Evolutionary conservation across 1,140 invertebrate species (phyloP), one percentile per base, ranked within the genome.

Genomic region (Diprion similis): DNA sequence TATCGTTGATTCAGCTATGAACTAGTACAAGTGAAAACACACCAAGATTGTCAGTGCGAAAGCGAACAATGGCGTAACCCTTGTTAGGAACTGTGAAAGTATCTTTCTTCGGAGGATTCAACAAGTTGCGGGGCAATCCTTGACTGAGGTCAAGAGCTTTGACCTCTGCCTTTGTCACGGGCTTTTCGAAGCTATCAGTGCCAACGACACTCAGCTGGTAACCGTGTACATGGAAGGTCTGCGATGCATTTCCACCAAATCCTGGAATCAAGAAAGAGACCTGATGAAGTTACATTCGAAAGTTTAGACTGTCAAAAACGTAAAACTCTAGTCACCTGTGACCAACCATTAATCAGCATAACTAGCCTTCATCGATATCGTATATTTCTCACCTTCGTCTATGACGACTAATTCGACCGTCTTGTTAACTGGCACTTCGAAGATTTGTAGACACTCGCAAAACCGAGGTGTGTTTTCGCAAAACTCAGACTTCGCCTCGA

Each of bases 111-210:
- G 75, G 72, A 8, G 80, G 78, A 75, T 80, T 75, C 10, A 82
- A 65, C 8, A 89, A 76, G 75, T 89, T 89, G 66, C 87, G 78
- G 18, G 75, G 64, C 15, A 91, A 81, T 11, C 82, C 75, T 17
- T 87, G 87, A 46, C 82, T 76, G 1, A 68, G 66, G 66, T 90
- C 83, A 59, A 89, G 71, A 15, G 70, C 67, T 19, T 78, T 68
- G 46, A 82, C 74, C 18, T 81, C 75, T 11, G 79, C 67, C 73
- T 76, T 81, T 9, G 68, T 77, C 19, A 84, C 76, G 10, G 83
- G 76, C 1, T n/a, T 47, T 45, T 75, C 64, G 46, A 83, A 83
- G 66, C 46, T 78, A 0, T 64, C 59, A 15, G 71, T 51, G 64
- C 76, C 80, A 15, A 82, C 13, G 10, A 84, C 66, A 65, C 73